These are phyloP conservation scores for Propithecus perrieri DNA, from an alignment of 2,797 vertebrate species.

Conservation along the genomic window DNA sequence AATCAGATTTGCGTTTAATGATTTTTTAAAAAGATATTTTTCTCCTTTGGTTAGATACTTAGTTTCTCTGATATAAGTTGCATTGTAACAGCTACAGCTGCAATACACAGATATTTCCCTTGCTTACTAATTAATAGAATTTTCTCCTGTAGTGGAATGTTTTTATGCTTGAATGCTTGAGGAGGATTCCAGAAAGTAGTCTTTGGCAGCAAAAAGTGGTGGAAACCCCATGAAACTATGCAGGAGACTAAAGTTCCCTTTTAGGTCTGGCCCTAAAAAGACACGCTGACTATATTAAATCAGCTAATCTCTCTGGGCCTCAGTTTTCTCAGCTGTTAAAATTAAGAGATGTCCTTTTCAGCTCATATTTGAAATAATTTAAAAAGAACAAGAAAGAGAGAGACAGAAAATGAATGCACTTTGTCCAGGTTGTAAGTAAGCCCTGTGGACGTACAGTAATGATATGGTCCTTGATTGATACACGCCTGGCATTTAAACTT, in stretches of 20 bases:
- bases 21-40: background rate
- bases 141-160: constrained; percentile 32
- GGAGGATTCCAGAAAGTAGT: constrained; percentile 42
- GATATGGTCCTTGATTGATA: background rate
- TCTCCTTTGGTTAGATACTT: background rate
- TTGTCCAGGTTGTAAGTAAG: background rate
- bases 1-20: background rate
- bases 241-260: constrained; percentile 30
- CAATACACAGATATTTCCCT: background rate
- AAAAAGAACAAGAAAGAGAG: background rate
- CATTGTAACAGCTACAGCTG: background rate
- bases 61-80: constrained; percentile 7
- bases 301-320: constrained; percentile 7
- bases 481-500: background rate
- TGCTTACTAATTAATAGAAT: constrained; percentile 46
- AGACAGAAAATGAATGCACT: background rate
- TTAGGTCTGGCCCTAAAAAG: background rate
- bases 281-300: background rate
- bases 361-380: constrained; percentile 19
- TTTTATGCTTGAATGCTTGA: constrained; percentile 30
- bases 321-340: constrained; percentile 50
- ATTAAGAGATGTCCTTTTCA: background rate
- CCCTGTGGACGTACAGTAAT: background rate
- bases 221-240: constrained; percentile 12
- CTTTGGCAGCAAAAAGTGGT: constrained; percentile 27